Evolutionary conservation across 2,888 invertebrate species (phyloP), one percentile per base, ranked within the genome.

Genomic region (Plagodis dolabraria): DNA sequence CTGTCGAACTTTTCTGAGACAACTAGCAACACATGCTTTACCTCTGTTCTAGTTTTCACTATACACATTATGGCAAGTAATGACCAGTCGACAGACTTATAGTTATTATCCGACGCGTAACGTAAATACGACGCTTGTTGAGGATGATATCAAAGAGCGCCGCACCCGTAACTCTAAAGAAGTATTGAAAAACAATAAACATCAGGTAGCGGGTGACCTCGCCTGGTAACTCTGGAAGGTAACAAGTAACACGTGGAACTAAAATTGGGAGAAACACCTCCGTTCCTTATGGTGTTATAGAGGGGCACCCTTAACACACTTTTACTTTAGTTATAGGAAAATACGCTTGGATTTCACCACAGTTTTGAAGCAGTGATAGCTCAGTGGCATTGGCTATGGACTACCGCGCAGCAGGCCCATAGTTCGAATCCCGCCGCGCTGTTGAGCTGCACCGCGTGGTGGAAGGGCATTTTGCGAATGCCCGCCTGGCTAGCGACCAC

Each of bases 31-130:
- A 62, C 49, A 34, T 46, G 52, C 61, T 64, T 64, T 54, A 71
- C 79, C 76, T 80, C 83, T 85, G 86, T 82, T 85, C 82, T 80
- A 80, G 84, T 85, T 87, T 82, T 72, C 82, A 77, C 79, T 69
- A 71, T 81, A 79, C 78, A 77, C 83, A 80, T 82, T 84, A 86
- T 49, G 57, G 71, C 76, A 80, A 83, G 80, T 86, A 86, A 87
- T 85, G 82, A 79, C 70, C 80, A 81, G 84, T 80, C 80, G 86
- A 87, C 80, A 87, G 87, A 86, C 77, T 86, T 75, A 85, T 72
- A 80, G 83, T 81, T 85, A 86, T 85, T 80, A 83, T 79, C 80
- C 77, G 82, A 83, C 77, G 78, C 71, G 74, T 82, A 83, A 83
- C 69, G 80, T 86, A 87, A 87, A 87, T 87, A 87, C 80, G 83